Conservation (phyloP, 2,888 invertebrate genomes). For the Diloba caeruleocephala region DNA sequence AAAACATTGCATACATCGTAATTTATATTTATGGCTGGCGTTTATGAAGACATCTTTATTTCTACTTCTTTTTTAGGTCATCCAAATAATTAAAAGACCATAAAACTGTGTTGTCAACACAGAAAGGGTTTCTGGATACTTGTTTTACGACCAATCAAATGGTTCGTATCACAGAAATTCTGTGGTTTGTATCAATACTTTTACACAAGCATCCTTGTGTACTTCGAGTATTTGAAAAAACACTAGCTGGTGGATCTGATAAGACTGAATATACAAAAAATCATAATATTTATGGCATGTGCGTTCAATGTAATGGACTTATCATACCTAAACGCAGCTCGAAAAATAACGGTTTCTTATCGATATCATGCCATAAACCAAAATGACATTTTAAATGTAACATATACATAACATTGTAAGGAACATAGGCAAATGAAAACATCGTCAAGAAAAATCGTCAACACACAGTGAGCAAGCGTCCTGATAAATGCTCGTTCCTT, state of each 20-base stretch:
- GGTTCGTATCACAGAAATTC: no score
- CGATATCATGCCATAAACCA: no score
- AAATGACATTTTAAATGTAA: no score
- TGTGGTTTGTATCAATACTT: slow-evolving; percentile 1
- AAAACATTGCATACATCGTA: slow-evolving; percentile 38
- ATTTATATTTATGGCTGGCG: slow-evolving; percentile 49
- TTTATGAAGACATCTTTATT: slow-evolving; percentile 56
- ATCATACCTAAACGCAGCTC: slow-evolving; percentile 40
- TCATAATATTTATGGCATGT: slow-evolving; percentile 29
- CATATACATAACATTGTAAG: no score
- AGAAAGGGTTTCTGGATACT: slow-evolving; percentile 12
- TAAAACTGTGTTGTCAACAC: slow-evolving; percentile 39
- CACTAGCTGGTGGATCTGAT: neutral
- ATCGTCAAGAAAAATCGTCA: no score
- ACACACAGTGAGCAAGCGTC: no score
- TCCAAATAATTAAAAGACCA: slow-evolving; percentile 44
- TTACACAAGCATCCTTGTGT: slow-evolving; percentile 2
- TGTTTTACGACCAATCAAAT: slow-evolving; percentile 34
- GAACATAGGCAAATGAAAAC: no score
- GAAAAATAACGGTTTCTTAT: slow-evolving; percentile 55
- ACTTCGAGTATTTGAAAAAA: slow-evolving; percentile 10
- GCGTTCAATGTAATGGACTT: slow-evolving; percentile 54
- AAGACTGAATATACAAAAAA: slow-evolving; percentile 7
- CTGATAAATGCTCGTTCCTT: no score
- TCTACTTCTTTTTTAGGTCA: slow-evolving; percentile 47